Percentiles rank a stretch among this genome's conserved stretches.
These are phyloP conservation scores for Caenorhabditis wallacei DNA, from an alignment of 2,888 invertebrate species.

Conservation along the genomic window DNA sequence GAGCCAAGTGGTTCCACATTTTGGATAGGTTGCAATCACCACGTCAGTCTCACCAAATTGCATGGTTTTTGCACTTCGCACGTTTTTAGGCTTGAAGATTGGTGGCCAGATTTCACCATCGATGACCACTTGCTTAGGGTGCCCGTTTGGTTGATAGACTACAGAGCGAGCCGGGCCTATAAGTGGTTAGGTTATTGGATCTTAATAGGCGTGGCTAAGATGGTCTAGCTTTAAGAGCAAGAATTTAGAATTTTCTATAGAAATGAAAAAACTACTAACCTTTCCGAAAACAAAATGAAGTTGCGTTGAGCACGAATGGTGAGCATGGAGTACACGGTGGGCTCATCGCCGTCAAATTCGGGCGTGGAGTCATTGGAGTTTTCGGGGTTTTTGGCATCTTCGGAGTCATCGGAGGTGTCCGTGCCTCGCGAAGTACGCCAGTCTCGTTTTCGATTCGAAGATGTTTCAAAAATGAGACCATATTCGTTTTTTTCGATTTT, in stretches of 20 bases:
- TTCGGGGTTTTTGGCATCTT: conserved; percentile 65
- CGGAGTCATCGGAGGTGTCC: conserved; percentile 66
- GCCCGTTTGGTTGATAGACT: conserved; percentile 77
- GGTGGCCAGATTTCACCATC: conserved; percentile 83
- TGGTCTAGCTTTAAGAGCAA: no score
- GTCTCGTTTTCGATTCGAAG: conserved; percentile 68
- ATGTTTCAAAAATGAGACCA: conserved; percentile 68
- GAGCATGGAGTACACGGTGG: conserved; percentile 70
- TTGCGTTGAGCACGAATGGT: conserved; percentile 71
- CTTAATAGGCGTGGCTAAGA: no score
- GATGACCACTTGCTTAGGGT: conserved; percentile 80
- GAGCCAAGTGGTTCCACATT: conserved; percentile 83
- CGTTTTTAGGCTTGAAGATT: conserved; percentile 80
- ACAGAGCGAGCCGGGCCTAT: conserved; percentile 70
- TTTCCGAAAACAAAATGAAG: conserved; percentile 71
- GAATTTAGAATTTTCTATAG: neutral
- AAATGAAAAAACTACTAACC: no score
- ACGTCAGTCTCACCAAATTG: conserved; percentile 77
- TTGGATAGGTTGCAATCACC: conserved; percentile 83
- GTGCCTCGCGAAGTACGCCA: conserved; percentile 54
- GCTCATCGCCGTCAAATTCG: conserved; percentile 21
- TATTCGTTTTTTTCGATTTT: neutral
- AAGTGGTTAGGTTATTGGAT: no score
- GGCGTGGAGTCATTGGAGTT: conserved; percentile 65
- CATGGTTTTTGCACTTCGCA: conserved; percentile 79